phyloP scores from a whole-genome alignment of 2,888 invertebrate species.

The Apodemia mormo region DNA sequence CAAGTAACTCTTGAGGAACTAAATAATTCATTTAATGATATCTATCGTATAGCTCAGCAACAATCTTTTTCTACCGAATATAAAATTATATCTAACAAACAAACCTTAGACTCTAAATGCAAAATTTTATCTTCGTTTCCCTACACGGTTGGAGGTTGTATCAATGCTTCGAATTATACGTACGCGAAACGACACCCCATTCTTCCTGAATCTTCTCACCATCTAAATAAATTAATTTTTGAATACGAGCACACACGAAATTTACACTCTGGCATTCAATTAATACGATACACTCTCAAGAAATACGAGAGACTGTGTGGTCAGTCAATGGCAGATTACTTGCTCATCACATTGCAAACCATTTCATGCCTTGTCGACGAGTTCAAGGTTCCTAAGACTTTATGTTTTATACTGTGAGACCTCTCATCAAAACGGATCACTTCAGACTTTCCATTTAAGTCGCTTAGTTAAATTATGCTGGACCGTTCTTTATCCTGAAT shows the following conservation, averaged over 20 bases:
- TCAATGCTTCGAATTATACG: not conserved
- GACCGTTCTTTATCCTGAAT: too few relatives aligned
- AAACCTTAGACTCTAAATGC: not conserved
- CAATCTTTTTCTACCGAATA: not conserved
- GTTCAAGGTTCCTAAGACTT: too few relatives aligned
- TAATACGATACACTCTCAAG: too few relatives aligned
- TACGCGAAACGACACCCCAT: not conserved
- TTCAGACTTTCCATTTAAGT: too few relatives aligned
- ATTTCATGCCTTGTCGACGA: too few relatives aligned
- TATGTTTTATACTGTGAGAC: too few relatives aligned
- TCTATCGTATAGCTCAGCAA: not conserved
- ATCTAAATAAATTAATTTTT: not conserved
- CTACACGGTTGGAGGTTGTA: not conserved
- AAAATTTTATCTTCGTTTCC: not conserved
- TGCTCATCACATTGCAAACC: not conserved
- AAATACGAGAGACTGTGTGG: constrained; percentile 7
- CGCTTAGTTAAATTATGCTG: too few relatives aligned
- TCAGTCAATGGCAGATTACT: not conserved
- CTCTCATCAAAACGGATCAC: too few relatives aligned
- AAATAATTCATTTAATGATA: not conserved
- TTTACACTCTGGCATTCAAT: not conserved
- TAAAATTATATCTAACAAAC: not conserved
- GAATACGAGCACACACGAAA: not conserved
- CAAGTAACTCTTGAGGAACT: not conserved
- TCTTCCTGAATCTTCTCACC: not conserved